Percentiles rank a stretch among this genome's conserved stretches.
Conservation (phyloP, 1,140 invertebrate species). For the Eurosta solidaginis region DNA sequence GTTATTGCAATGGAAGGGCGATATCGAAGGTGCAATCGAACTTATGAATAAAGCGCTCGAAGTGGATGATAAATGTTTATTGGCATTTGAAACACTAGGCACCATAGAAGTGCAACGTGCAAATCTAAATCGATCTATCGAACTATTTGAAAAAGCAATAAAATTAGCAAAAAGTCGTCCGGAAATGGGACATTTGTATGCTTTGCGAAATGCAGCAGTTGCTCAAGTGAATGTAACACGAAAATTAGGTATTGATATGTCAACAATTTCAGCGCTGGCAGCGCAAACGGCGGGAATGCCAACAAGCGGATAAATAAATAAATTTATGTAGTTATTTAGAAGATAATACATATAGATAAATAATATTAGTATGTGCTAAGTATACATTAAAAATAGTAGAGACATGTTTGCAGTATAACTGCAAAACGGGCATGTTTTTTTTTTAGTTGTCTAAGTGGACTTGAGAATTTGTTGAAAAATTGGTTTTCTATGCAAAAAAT, state of each 20-base stretch:
- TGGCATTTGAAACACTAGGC: conserved; percentile 92
- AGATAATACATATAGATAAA: background rate
- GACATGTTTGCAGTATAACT: no score
- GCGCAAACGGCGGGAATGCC: conserved; percentile 39
- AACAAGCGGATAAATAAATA: background rate
- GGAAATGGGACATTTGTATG: conserved; percentile 87
- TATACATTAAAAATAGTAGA: no score
- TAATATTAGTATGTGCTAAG: no score
- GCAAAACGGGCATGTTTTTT: no score
- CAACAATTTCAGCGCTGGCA: conserved; percentile 52
- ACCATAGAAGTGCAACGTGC: conserved; percentile 88
- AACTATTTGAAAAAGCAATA: conserved; percentile 89
- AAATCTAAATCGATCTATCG: conserved; percentile 77
- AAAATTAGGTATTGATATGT: conserved; percentile 70
- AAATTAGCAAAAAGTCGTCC: conserved; percentile 79
- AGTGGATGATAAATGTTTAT: conserved; percentile 89
- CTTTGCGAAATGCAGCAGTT: conserved; percentile 81
- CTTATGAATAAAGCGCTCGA: conserved; percentile 83
- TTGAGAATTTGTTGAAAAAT: no score
- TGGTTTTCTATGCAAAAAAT: no score
- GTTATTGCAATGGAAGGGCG: conserved; percentile 78
- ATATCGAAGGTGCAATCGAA: conserved; percentile 78
- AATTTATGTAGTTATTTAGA: background rate
- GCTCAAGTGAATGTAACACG: conserved; percentile 82
- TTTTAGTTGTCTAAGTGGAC: no score